Percentiles rank a stretch among this genome's conserved stretches.
These are phyloP conservation scores for Phasia obesa DNA, from an alignment of 2,888 invertebrate species.

Conservation along the genomic window DNA sequence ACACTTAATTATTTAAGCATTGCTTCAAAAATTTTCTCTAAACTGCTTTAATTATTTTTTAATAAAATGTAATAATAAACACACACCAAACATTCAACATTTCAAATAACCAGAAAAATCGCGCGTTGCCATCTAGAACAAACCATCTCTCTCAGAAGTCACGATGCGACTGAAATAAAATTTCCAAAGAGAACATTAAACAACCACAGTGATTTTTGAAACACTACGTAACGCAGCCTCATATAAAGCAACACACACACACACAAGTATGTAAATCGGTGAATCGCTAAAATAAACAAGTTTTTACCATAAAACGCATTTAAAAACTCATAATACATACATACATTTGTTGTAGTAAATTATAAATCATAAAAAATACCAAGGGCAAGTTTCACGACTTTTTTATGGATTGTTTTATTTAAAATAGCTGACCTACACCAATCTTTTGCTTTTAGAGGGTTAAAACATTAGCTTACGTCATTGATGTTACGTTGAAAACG, in stretches of 20 bases:
- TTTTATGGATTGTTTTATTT: not conserved
- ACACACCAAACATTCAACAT: slow-evolving; percentile 44
- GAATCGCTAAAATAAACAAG: not conserved
- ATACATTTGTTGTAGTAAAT: too few relatives aligned
- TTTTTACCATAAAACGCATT: not conserved
- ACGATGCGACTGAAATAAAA: slow-evolving; percentile 69
- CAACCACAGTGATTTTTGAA: slow-evolving; percentile 31
- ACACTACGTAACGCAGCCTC: slow-evolving; percentile 24
- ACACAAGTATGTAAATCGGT: not conserved
- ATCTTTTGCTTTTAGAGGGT: slow-evolving; percentile 39
- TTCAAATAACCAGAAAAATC: slow-evolving; percentile 11
- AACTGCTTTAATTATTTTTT: slow-evolving; percentile 34
- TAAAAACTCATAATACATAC: not conserved
- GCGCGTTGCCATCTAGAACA: slow-evolving; percentile 56
- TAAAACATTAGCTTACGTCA: slow-evolving; percentile 22
- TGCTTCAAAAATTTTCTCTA: slow-evolving; percentile 11
- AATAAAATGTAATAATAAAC: slow-evolving; percentile 33
- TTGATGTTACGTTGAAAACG: not conserved
- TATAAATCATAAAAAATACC: not conserved
- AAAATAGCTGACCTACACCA: slow-evolving; percentile 34
- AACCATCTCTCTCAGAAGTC: slow-evolving; percentile 72
- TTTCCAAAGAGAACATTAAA: slow-evolving; percentile 45
- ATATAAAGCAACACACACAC: slow-evolving; percentile 14
- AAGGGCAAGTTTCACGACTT: not conserved
- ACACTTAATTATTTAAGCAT: slow-evolving; percentile 9